Evolutionary conservation across 2,113 vertebrate species (phyloP).

Genomic region (Thinocorus orbignyianus): DNA sequence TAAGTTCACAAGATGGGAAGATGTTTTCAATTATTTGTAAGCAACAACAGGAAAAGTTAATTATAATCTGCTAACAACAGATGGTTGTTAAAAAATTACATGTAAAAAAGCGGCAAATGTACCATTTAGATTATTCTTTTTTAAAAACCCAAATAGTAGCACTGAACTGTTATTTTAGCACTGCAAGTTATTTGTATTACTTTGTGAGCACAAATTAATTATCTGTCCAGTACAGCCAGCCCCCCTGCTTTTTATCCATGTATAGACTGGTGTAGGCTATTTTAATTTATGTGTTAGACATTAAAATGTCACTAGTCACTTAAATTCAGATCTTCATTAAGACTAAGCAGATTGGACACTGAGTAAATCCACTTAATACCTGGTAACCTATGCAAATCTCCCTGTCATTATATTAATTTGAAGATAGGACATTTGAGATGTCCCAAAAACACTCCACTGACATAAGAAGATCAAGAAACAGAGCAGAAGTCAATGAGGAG

Average conservation of each 20-base stretch:
- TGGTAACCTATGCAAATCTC: background rate
- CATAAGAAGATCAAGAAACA: background rate
- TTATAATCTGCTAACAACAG: background rate
- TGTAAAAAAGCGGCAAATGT: background rate
- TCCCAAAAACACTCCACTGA: background rate
- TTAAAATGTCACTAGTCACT: background rate
- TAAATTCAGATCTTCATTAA: background rate
- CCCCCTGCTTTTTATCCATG: background rate
- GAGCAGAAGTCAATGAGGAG: background rate
- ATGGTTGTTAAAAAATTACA: background rate
- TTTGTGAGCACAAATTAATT: background rate
- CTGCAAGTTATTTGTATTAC: background rate
- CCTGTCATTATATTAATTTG: background rate
- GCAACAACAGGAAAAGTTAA: background rate
- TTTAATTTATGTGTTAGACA: background rate
- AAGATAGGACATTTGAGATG: background rate
- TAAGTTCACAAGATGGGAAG: background rate
- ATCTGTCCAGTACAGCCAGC: background rate
- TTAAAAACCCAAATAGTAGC: background rate
- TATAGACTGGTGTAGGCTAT: rapidly evolving
- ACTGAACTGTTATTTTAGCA: background rate
- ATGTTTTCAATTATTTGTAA: background rate
- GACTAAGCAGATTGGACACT: background rate
- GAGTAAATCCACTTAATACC: background rate
- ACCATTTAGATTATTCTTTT: background rate